Conservation (phyloP, 1,140 invertebrate species). For the Macrotrachela quadricornifera region DNA sequence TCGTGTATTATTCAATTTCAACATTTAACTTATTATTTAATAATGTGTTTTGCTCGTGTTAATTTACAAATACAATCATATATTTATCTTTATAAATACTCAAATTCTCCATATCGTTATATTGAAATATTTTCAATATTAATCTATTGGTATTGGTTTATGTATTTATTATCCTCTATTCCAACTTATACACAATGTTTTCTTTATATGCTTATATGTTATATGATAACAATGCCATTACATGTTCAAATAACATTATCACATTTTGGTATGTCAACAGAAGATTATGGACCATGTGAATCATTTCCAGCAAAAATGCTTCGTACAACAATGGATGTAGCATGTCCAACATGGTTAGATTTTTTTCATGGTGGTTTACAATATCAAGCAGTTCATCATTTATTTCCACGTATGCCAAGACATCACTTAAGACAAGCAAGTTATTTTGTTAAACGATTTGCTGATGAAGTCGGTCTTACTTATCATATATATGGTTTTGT, state of each 20-base stretch:
- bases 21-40: too few relatives aligned
- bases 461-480: not conserved
- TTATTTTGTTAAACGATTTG: slow-evolving; percentile 2
- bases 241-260: slow-evolving; percentile 8
- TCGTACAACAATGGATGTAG: slow-evolving; percentile 4
- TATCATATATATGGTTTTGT: slow-evolving; percentile 4
- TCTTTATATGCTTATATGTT: slow-evolving; percentile 6
- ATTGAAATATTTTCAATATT: too few relatives aligned
- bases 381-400: slow-evolving; percentile 10
- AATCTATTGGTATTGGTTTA: slow-evolving; percentile 3
- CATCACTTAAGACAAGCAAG: slow-evolving; percentile 2
- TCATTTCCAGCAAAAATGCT: not conserved
- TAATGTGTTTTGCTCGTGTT: too few relatives aligned
- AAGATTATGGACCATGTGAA: too few relatives aligned
- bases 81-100: too few relatives aligned
- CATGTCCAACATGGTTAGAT: slow-evolving; percentile 5
- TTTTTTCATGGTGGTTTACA: slow-evolving; percentile 10
- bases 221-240: slow-evolving; percentile 3
- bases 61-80: too few relatives aligned
- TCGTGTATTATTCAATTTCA: too few relatives aligned
- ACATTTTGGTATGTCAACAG: slow-evolving; percentile 7
- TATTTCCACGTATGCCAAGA: slow-evolving; percentile 9
- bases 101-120: too few relatives aligned
- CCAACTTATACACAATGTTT: not conserved
- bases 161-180: slow-evolving; percentile 1